Base-by-base conservation (phyloP, 2,888 invertebrate species). In the Leptopilina syphax region DNA sequence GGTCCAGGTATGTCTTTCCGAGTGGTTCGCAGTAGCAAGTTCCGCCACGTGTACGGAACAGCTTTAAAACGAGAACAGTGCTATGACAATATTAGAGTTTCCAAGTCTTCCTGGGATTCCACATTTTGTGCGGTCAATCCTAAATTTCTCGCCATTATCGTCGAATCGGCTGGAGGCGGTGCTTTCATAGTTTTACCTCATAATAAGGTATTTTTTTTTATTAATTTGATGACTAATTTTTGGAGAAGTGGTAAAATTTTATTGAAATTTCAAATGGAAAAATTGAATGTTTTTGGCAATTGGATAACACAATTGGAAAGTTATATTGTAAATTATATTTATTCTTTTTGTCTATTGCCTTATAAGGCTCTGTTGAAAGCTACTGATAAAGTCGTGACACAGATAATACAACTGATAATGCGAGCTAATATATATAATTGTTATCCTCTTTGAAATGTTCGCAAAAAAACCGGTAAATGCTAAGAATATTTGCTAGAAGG, bases 111-210 rank as follows among this genome's bases (percentile, higher is more conserved):
- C 78, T 99, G 99, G 97, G 99, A 99, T 92, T 98, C 98, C 83
- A 98, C 98, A 85, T 99, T 99, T 93, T 99, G 98, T 94, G 98
- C 98, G 86, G 98, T 99, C 89, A 99, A 99, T 93, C 99, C 99
- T 76, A 98, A 98, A 93, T 98, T 98, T 93, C 93, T 99, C 91
- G 98, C 99, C 85, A 97, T 98, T 90, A 98, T 98, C 91, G 98
- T 98, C 70, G 99, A 99, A 92, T 98, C 98, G 78, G 98, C 98
- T 80, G 98, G 98, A 82, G 98, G 98, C 87, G 98, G 98, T 86
- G 98, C 98, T 88, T 98, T 98, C 93, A 97, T 98, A 92, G 98
- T 98, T 84, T 94, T 98, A 89, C 98, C 98, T 84, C 96, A 97
- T 89, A 97, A 96, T 92, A 97, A 97, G 96, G 98, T 98, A 92